Evolutionary conservation across 2,113 vertebrate genomes (phyloP), one percentile per base, ranked within the genome.

Genomic region (Potamarius usumacintae): DNA sequence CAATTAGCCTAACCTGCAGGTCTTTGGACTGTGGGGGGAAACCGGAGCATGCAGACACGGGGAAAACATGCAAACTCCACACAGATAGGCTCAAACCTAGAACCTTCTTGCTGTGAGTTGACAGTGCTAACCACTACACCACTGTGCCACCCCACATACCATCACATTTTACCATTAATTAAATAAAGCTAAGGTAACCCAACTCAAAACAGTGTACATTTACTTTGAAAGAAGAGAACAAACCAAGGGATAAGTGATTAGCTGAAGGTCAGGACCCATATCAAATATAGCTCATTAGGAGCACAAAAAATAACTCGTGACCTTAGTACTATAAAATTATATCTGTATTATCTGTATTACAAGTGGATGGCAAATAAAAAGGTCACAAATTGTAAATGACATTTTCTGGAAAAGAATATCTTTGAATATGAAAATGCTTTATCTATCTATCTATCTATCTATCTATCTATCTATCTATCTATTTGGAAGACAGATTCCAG

Each of bases 191-290:
- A 57, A 63, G 50, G 55, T 88, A 76, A 53, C 88, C 79, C 79
- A 80, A 74, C 77, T 86, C 84, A 76, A 80, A 79, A 48, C 58
- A 53, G n/a, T 5, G 48, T 30, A 80, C 53, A 60, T 72, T 86
- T 79, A 85, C 74, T 80, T 86, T 55, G 52, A 79, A 79, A 55
- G 52, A 55, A 53, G n/a, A 55, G 76, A 53, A 79, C 52, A 30
- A 55, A 27, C n/a, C 76, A 78, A 55, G 52, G 50, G 17, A 12
- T 55, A 25, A 55, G 52, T 27, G 52, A 78, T 78, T 55, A 55
- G 25, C 76, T 55, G 52, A 78, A 53, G 50, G 76, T 78, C 76
- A 53, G 76, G 42, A 50, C 22, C 18, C 7, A 69, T 17, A 69
- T 69, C 34, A 52, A 76, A 76, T 25, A 50, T 48, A 50, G 20